phyloP scores from a whole-genome alignment of 2,113 vertebrate species.

The Daboia siamensis region DNA sequence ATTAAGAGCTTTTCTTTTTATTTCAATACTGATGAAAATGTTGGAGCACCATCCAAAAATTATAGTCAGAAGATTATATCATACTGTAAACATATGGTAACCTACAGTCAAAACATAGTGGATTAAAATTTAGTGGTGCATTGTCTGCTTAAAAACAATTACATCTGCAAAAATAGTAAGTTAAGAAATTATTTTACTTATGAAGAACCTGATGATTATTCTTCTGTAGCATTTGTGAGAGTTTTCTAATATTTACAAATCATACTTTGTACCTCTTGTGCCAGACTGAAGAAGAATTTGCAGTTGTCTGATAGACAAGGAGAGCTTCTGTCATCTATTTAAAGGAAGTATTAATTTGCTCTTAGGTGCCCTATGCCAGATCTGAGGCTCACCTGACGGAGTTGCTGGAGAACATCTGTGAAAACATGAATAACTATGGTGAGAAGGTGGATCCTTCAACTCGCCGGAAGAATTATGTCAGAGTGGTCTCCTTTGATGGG shows the following conservation, averaged over 20 bases:
- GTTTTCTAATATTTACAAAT: background rate
- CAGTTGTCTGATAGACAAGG: background rate
- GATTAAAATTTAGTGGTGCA: background rate
- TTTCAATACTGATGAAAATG: background rate
- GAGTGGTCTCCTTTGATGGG: conserved; percentile 79
- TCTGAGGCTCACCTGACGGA: conserved; percentile 91
- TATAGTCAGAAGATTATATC: background rate
- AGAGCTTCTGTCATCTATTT: background rate
- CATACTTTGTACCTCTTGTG: background rate
- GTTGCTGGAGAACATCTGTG: conserved; percentile 89
- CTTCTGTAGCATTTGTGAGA: background rate
- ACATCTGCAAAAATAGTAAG: background rate
- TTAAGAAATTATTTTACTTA: background rate
- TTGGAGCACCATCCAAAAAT: background rate
- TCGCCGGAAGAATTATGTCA: conserved; percentile 80
- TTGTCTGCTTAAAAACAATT: background rate
- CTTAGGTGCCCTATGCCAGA: conserved; percentile 85
- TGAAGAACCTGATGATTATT: background rate
- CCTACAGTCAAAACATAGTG: background rate
- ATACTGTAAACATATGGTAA: background rate
- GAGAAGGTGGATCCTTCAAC: conserved; percentile 76
- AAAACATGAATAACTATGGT: conserved; percentile 91
- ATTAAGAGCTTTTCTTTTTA: background rate
- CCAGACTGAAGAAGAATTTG: background rate
- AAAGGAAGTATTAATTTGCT: rapidly evolving